Evolutionary conservation across 2,113 vertebrate genomes (phyloP).

Genomic region (Fulmarus glacialis): DNA sequence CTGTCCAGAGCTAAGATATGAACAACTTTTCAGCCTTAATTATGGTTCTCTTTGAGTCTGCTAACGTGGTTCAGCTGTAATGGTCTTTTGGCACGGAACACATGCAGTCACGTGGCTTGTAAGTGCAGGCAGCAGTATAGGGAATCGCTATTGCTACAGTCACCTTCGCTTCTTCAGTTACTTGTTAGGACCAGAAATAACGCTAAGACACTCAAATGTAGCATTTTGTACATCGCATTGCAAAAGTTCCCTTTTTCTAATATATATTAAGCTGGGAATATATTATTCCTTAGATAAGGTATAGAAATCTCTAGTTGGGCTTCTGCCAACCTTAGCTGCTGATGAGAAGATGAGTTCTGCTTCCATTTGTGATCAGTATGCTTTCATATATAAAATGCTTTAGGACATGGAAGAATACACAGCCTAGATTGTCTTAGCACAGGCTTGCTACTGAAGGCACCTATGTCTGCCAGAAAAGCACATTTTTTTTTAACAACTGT

Average conservation of each 20-base stretch:
- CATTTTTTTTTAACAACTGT: neutral
- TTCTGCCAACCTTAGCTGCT: neutral
- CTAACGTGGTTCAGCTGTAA: neutral
- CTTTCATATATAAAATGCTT: neutral
- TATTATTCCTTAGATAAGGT: neutral
- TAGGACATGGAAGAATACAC: neutral
- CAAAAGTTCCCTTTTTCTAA: neutral
- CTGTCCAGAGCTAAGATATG: neutral
- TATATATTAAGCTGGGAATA: neutral
- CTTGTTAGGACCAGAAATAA: neutral
- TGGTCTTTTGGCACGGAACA: neutral
- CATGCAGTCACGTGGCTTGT: neutral
- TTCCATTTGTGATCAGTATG: neutral
- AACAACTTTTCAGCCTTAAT: neutral
- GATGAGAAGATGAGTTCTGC: neutral
- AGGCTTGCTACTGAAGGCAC: neutral
- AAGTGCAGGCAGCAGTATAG: neutral
- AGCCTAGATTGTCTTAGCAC: neutral
- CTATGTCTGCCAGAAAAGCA: neutral
- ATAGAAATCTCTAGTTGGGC: neutral
- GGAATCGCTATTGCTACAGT: neutral
- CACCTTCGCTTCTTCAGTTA: neutral
- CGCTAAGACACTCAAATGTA: neutral
- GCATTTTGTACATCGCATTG: neutral
- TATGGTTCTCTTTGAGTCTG: neutral